phyloP scores from a whole-genome alignment of 92 coral and sea anemone genomes.

The Bergia sp. region DNA sequence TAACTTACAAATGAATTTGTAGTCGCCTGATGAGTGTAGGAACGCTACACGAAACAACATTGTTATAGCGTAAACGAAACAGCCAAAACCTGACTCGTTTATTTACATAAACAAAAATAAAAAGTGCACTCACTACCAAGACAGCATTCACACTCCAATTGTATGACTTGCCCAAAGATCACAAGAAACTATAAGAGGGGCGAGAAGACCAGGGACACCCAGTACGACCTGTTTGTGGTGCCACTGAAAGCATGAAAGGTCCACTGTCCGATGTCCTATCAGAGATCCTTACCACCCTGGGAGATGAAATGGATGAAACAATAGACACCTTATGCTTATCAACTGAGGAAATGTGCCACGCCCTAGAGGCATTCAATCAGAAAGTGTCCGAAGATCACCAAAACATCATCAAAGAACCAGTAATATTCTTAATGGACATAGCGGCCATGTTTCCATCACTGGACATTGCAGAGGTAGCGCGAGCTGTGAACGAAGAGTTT shows the following conservation, averaged over 20 bases:
- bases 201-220: slow-evolving; percentile 4
- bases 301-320: not conserved
- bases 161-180: too few relatives aligned
- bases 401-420: not conserved
- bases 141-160: too few relatives aligned
- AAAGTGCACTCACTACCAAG: too few relatives aligned
- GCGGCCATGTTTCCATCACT: slow-evolving; percentile 8
- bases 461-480: not conserved
- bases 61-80: too few relatives aligned
- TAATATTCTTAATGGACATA: not conserved
- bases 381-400: not conserved
- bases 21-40: too few relatives aligned
- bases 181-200: not conserved
- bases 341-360: slow-evolving; percentile 16
- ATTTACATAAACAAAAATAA: too few relatives aligned
- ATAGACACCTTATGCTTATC: not conserved
- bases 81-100: too few relatives aligned
- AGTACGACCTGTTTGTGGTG: not conserved
- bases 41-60: too few relatives aligned
- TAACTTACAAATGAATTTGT: too few relatives aligned
- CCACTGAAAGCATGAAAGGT: slow-evolving; percentile 14
- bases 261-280: slow-evolving; percentile 13
- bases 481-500: not conserved
- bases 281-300: slow-evolving; percentile 4
- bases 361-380: not conserved